phyloP scores from a whole-genome alignment of 1,140 invertebrate species.

The Ceratoteleas bidentatus region DNA sequence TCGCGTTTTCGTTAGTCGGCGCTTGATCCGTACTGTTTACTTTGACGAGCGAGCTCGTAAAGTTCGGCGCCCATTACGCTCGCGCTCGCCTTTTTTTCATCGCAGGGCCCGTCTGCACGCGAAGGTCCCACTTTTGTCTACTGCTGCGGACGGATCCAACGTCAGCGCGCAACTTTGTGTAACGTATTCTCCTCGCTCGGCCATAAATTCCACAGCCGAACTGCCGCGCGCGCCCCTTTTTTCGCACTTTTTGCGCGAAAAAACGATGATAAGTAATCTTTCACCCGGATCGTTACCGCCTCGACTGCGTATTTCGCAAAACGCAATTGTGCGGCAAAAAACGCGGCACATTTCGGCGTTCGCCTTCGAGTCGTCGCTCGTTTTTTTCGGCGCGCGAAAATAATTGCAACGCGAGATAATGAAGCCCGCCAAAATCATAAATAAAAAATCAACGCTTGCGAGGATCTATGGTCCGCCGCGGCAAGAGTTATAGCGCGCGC shows the following conservation, averaged over 20 bases:
- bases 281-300: conserved; percentile 5
- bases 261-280: conserved; percentile 14
- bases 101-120: conserved; percentile 48
- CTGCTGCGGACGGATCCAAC: conserved; percentile 29
- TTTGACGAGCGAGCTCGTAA: conserved; percentile 72
- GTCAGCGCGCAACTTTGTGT: conserved; percentile 20
- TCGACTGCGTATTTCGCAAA: neutral
- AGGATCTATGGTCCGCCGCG: conserved; percentile 48
- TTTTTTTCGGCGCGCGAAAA: neutral
- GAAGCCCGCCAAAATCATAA: conserved; percentile 22
- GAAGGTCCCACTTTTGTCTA: conserved; percentile 51
- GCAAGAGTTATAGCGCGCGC: conserved; percentile 61
- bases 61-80: conserved; percentile 60
- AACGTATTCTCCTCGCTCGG: conserved; percentile 49
- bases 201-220: conserved; percentile 43
- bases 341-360: neutral
- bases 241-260: conserved; percentile 19
- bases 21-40: conserved; percentile 68
- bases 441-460: conserved; percentile 18
- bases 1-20: conserved; percentile 52
- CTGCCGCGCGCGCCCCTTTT: conserved; percentile 20
- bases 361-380: neutral
- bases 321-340: neutral
- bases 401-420: neutral
- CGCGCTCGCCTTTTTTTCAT: conserved; percentile 19